A percentile compares a stretch with the other conserved stretches of the same genome.
Conservation (phyloP, 2,797 vertebrate genomes). For the Clarias pachynema region DNA sequence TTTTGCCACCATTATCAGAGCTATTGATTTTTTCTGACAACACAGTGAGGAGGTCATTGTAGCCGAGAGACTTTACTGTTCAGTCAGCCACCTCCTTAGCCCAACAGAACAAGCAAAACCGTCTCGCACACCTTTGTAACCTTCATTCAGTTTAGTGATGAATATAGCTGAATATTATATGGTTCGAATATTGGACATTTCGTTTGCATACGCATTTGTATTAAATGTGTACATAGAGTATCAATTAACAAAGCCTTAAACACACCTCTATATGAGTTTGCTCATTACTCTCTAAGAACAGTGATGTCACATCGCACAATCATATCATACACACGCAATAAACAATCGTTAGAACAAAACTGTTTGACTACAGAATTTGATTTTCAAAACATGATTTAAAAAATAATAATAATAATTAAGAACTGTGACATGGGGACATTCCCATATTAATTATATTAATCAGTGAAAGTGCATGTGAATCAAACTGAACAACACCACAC, state of each 20-base stretch:
- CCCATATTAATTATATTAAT: background rate
- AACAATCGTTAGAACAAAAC: background rate
- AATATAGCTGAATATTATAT: background rate
- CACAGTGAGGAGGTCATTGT: slow-evolving; percentile 57
- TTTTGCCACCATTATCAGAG: slow-evolving; percentile 48
- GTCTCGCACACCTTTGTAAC: slow-evolving; percentile 22
- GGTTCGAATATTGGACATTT: background rate
- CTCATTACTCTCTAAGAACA: background rate
- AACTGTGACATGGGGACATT: background rate
- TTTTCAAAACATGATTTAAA: background rate
- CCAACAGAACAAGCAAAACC: slow-evolving; percentile 49
- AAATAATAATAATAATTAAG: no score
- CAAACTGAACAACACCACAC: background rate
- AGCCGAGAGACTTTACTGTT: slow-evolving; percentile 54
- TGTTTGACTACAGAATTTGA: background rate
- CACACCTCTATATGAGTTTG: background rate
- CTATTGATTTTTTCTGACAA: slow-evolving; percentile 61
- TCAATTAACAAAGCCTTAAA: background rate
- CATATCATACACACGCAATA: background rate
- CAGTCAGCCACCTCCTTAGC: slow-evolving; percentile 49
- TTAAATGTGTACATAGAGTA: background rate
- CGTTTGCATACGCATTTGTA: background rate
- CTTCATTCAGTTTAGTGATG: background rate
- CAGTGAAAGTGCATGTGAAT: background rate
- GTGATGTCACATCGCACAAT: background rate